Conservation (phyloP, 2,113 vertebrate genomes). For the Cynoglossus semilaevis region DNA sequence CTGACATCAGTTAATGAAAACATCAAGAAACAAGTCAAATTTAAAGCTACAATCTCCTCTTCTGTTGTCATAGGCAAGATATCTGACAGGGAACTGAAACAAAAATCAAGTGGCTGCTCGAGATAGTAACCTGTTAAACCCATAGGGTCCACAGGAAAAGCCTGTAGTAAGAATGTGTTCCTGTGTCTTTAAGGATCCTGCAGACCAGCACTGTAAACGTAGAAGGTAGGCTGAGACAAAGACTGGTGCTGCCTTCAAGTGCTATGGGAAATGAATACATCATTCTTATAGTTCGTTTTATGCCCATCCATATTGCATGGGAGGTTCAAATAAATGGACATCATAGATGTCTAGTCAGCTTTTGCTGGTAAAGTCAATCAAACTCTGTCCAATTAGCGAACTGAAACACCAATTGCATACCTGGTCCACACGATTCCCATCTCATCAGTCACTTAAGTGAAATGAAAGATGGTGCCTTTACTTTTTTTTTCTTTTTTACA, state of each 20-base stretch:
- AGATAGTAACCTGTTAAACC: constrained; percentile 66
- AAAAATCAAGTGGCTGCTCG: constrained; percentile 61
- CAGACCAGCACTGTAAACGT: constrained; percentile 97
- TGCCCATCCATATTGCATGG: constrained; percentile 8
- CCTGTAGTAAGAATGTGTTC: constrained; percentile 74
- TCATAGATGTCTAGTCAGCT: constrained; percentile 22
- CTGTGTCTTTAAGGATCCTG: constrained; percentile 98
- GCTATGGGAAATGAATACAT: constrained; percentile 44
- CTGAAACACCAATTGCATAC: constrained; percentile 21
- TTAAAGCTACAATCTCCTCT: constrained; percentile 99
- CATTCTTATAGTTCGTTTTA: constrained; percentile 10
- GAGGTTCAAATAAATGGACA: constrained; percentile 27
- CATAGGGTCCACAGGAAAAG: constrained; percentile 68
- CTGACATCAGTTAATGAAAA: constrained; percentile 85
- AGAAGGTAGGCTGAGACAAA: constrained; percentile 89
- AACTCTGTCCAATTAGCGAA: constrained; percentile 19
- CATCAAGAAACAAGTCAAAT: constrained; percentile 89
- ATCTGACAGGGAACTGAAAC: constrained; percentile 63
- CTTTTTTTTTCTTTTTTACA: constrained; percentile 25
- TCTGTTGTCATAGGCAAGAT: constrained; percentile 78
- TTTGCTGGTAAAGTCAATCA: constrained; percentile 47
- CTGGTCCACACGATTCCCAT: constrained; percentile 19
- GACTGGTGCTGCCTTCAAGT: constrained; percentile 72
- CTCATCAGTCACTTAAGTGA: constrained; percentile 14
- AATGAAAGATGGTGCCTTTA: constrained; percentile 40